Evolutionary conservation across 1,140 invertebrate species (phyloP), one percentile per base, ranked within the genome.

Genomic region (Drosophila orena): DNA sequence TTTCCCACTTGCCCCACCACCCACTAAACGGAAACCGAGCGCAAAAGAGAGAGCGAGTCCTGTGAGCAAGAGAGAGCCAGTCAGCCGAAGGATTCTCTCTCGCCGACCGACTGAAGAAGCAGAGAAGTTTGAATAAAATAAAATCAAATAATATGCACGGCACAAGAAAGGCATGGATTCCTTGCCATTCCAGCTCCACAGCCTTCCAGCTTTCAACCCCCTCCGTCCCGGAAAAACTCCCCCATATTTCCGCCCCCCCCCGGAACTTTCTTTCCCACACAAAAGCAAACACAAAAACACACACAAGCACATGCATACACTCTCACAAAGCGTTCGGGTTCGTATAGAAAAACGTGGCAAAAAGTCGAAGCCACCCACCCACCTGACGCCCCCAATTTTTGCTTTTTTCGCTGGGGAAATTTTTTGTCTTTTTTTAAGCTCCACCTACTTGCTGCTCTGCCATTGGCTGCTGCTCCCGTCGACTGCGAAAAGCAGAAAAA

Each of bases 391-490:
- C 53, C 53, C 46, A 49, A 44, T 73, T 71, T 79, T 69, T 81
- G 50, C 65, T 74, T 78, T 83, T 88, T 84, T 78, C 79, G 73
- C 84, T 81, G 77, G 52, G 65, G 53, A 60, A 78, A 85, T 90
- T 91, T 91, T 91, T 91, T 91, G 84, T 81, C 81, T 86, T 91
- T 91, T 91, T 91, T 90, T 79, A 90, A 91, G 89, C 89, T 91
- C 89, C 89, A 91, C 89, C 89, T 91, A 91, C 89, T 91, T 89
- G 89, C 89, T 85, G 81, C 47, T 46, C 52, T 79, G 78, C 75
- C 78, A 91, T 91, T 91, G 89, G 89, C 64, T 65, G 86, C 64
- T 89, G 80, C 65, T 50, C 27, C 40, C 65, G 35, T 40, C 56
- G 56, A 58, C 79, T 69, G 73, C 70, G 73, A 52, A 61, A 71